Percentiles rank a stretch among this genome's conserved stretches.
Evolutionary conservation across 2,888 invertebrate species (phyloP).

Genomic region (Nudaria mundana): DNA sequence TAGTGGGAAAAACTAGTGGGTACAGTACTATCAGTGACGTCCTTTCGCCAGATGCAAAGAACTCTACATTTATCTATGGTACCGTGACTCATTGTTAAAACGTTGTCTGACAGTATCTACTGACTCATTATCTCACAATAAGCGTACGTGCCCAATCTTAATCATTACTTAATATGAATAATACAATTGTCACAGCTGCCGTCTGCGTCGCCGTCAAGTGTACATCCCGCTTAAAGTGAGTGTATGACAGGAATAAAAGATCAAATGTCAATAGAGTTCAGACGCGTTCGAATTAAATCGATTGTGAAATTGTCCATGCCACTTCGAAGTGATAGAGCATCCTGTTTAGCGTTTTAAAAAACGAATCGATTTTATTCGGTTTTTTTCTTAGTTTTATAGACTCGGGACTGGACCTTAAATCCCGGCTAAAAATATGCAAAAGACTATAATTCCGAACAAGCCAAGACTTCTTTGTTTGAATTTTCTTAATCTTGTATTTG

Average conservation of each 20-base stretch:
- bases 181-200: conserved; percentile 10
- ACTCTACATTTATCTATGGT: too few species aligned
- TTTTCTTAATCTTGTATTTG: too few species aligned
- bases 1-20: background rate
- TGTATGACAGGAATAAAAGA: conserved; percentile 56
- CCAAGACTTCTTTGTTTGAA: too few species aligned
- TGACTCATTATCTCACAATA: background rate
- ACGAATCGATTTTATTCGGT: background rate
- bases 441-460: too few species aligned
- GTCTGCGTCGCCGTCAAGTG: conserved; percentile 13
- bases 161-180: too few species aligned
- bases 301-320: conserved; percentile 38
- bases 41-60: background rate
- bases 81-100: too few species aligned
- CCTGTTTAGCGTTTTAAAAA: conserved; percentile 9
- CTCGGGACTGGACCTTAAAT: too few species aligned
- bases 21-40: background rate
- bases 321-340: conserved; percentile 4
- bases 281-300: conserved; percentile 41
- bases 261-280: conserved; percentile 46
- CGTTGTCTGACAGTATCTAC: too few species aligned
- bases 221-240: conserved; percentile 20
- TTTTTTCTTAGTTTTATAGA: background rate
- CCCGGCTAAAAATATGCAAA: too few species aligned
- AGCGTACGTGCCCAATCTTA: conserved; percentile 5